Percentiles rank a stretch among this genome's conserved stretches.
These are phyloP conservation scores for Didymodactylos carnosus DNA, from an alignment of 2,888 invertebrate species.

Conservation along the genomic window DNA sequence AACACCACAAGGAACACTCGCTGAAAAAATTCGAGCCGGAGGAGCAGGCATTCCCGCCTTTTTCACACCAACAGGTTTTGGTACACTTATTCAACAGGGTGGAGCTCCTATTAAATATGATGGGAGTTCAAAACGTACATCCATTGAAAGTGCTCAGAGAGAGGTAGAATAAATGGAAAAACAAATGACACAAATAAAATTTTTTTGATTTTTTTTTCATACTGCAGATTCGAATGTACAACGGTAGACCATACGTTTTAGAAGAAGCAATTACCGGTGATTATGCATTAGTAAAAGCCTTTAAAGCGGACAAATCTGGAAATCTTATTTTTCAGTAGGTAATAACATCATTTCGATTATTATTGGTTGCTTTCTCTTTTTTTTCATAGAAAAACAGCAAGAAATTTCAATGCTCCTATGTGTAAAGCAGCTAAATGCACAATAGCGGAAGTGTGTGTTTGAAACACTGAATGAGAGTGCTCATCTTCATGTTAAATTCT, in stretches of 20 bases:
- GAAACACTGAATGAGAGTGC: too few relatives aligned
- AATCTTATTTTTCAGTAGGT: constrained; percentile 52
- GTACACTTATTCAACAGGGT: constrained; percentile 83
- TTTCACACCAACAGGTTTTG: constrained; percentile 83
- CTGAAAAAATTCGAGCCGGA: constrained; percentile 80
- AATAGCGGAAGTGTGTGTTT: constrained; percentile 20
- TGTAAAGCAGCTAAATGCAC: constrained; percentile 69
- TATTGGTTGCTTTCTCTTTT: too few relatives aligned
- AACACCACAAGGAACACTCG: constrained; percentile 81
- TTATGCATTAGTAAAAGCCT: constrained; percentile 81
- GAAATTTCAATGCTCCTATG: constrained; percentile 89
- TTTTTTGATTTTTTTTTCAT: neutral
- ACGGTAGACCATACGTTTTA: constrained; percentile 70
- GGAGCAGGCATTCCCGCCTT: constrained; percentile 97
- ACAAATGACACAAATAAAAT: neutral
- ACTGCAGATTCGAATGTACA: constrained; percentile 51
- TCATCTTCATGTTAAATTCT: too few relatives aligned
- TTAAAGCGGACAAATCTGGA: constrained; percentile 79
- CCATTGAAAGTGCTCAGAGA: constrained; percentile 54
- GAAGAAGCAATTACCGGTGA: constrained; percentile 90
- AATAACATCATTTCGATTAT: neutral
- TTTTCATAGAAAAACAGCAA: constrained; percentile 71
- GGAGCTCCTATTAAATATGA: constrained; percentile 82
- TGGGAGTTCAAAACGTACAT: constrained; percentile 47
- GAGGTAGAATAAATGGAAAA: constrained; percentile 28